Base-by-base conservation (phyloP, 2,888 invertebrate genomes). In the Drosophila austrosaltans region DNA sequence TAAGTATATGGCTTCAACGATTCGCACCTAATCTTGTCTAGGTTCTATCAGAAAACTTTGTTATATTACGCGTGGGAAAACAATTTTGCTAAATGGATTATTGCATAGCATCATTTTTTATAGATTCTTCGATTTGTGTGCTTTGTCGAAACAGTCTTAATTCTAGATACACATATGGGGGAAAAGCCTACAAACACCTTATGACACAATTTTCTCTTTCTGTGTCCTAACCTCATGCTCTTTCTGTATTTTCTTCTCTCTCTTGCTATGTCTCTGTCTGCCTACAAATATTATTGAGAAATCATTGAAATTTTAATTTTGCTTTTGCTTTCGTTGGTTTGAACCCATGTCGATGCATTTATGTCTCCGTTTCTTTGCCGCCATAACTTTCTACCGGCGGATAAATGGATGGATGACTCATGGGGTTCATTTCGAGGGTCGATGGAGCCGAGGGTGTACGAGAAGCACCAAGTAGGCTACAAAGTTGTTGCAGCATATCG, bases 381-480 rank as follows among this genome's bases (percentile, higher is more conserved):
- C 95, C 94, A 92, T 94, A 96, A 90, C 95, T 96, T 61, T 89
- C 83, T 80, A 79, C 87, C 90, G 95, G 95, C 28, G 97, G 96
- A 92, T 97, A 97, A 72, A 97, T 96, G 4, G 96, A 25, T 48
- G 48, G 96, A 66, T 96, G 95, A 92, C 97, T 97, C 71, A 97
- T 96, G 5, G 96, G 96, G 66, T 96, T 95, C 95, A 97, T 96
- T 93, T 97, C 97, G 78, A 97, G 93, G 20, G 97, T 97, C 63
- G 97, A 97, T 0, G 97, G 97, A 2, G 97, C 97, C 0, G 97
- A 97, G 0, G 97, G 97, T 71, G 96, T 95, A 90, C 96, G 95
- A 82, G 96, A 94, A 72, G 95, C 94, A 57, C 95, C 89, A 22
- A 92, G 78, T 36, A 83, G 73, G 71, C 81, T 78, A 73, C 92